Percentiles rank a stretch among this genome's conserved stretches.
These are phyloP conservation scores for Uloborus plumipes DNA, from an alignment of 2,888 invertebrate genomes.

Conservation along the genomic window DNA sequence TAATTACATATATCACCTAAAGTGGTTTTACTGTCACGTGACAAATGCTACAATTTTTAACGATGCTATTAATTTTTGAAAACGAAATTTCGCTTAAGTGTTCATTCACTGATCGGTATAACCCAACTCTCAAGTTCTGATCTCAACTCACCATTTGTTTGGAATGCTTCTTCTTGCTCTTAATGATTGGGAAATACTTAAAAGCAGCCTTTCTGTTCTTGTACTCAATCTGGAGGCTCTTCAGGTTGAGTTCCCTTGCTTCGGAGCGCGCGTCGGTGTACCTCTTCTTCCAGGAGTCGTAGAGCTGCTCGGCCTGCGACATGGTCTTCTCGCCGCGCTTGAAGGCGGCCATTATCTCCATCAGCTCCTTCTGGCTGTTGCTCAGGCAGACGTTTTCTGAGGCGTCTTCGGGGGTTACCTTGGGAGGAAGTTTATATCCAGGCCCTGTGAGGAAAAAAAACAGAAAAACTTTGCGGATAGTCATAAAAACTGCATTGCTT, in stretches of 20 bases:
- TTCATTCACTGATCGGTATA: too few relatives aligned
- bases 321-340: slow-evolving; percentile 48
- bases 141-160: slow-evolving; percentile 1
- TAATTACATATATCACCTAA: too few relatives aligned
- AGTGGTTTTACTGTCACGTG: too few relatives aligned
- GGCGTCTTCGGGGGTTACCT: too few relatives aligned
- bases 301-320: slow-evolving; percentile 37
- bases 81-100: too few relatives aligned
- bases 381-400: slow-evolving; percentile 1
- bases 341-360: slow-evolving; percentile 36
- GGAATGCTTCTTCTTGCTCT: slow-evolving; percentile 9
- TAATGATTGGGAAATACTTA: slow-evolving; percentile 19
- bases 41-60: too few relatives aligned
- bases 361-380: slow-evolving; percentile 42
- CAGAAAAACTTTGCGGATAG: too few relatives aligned
- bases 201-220: slow-evolving; percentile 15
- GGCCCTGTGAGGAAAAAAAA: too few relatives aligned
- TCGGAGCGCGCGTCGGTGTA: neutral
- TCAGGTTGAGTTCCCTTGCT: neutral
- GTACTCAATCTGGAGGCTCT: neutral
- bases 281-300: slow-evolving; percentile 26
- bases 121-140: neutral
- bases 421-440: too few relatives aligned
- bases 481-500: too few relatives aligned
- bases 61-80: too few relatives aligned